Evolutionary conservation across 1,140 invertebrate genomes (phyloP).

Genomic region (Macrotrachela quadricornifera): DNA sequence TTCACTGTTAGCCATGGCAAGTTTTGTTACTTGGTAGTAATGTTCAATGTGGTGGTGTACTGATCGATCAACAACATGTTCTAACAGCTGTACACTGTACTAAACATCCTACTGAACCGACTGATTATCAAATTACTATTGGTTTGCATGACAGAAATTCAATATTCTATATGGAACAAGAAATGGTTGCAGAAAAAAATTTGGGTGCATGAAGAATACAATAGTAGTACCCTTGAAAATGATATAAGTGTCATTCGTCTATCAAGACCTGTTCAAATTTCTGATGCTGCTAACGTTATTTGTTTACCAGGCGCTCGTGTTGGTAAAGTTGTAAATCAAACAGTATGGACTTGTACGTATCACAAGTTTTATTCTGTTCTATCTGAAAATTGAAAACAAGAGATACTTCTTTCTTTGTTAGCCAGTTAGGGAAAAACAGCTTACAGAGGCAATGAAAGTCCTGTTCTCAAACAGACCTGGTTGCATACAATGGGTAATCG

Average conservation of each 20-base stretch:
- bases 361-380: background rate
- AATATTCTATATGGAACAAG: background rate
- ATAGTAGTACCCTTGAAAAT: background rate
- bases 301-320: background rate
- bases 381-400: background rate
- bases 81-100: constrained; percentile 69
- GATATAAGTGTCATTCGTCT: background rate
- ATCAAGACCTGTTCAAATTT: background rate
- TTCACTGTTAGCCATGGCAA: no score
- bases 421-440: background rate
- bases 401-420: no score
- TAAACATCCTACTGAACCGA: background rate
- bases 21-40: no score
- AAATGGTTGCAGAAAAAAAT: background rate
- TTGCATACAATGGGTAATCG: constrained; percentile 10
- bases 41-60: constrained; percentile 51
- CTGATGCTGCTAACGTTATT: background rate
- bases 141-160: background rate
- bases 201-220: background rate
- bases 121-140: background rate
- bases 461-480: background rate
- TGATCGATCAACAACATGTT: constrained; percentile 54
- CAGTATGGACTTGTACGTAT: no score
- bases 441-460: background rate
- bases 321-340: no score